Base-by-base conservation (phyloP, 2,888 invertebrate genomes). In the Nebria brevicollis region DNA sequence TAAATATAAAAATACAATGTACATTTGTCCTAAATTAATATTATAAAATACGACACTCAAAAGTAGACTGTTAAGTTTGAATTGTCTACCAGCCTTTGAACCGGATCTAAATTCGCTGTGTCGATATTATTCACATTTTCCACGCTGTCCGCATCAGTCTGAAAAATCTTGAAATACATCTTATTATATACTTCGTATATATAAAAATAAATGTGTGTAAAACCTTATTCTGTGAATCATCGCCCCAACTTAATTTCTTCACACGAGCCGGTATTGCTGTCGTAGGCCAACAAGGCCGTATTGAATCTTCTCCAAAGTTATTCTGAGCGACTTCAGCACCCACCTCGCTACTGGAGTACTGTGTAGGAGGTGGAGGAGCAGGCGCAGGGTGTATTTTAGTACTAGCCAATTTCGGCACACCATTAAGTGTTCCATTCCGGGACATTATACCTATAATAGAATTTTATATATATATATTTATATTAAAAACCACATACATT, bases 181-280 rank as follows among this genome's bases (percentile, higher is more conserved):
- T 54, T 54, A 54, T 54, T 54, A 54, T 1, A 20, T 20, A 20
- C 20, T 20, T 20, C 20, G 20, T 20, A 1, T 20, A 20, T 20
- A 20, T 20, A 20, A 20, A 20, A 20, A 20, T 20, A 1, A 20
- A 20, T 34, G 34, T 1, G 1, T 34, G 34, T 34, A 34, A 54
- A 54, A 81, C 82, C 82, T 77, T 84, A 87, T 88, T 87, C 87
- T 88, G 83, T 88, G 83, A 82, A 82, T 90, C 93, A 87, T 95
- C 94, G 85, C 93, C 94, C 95, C 95, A 96, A 87, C 94, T 94
- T 77, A 95, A 91, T 86, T 95, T 95, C 89, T 95, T 95, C 83
- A 94, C 94, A 75, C 94, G 89, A 77, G 93, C 92, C 5, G 94
- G 93, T 54, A 94, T 93, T 82, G 94, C 93, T 79, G 92, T 91